These are phyloP conservation scores for Lepidocyrtoides sp. DNA, from an alignment of 2,888 invertebrate genomes.

Conservation along the genomic window DNA sequence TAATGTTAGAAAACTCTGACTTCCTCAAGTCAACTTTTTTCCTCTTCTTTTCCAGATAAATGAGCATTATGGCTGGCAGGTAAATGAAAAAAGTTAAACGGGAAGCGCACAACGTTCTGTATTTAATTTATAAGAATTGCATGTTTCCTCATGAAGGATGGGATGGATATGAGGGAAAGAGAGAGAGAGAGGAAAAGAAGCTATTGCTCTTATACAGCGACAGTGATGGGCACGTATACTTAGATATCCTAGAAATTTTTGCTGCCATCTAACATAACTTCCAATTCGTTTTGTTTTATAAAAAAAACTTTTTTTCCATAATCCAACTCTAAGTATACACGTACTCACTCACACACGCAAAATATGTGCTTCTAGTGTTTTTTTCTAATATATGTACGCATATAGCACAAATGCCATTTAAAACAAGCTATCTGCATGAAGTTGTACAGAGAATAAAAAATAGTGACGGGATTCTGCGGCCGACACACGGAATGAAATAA, in stretches of 20 bases:
- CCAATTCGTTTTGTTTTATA: constrained; percentile 26
- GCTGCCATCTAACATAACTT: not conserved
- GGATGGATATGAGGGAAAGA: too few relatives aligned
- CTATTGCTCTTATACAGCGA: not conserved
- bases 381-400: not conserved
- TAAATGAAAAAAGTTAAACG: constrained; percentile 71
- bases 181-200: not conserved
- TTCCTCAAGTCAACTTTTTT: constrained; percentile 51
- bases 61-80: constrained; percentile 53
- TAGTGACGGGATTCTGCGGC: constrained; percentile 31
- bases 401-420: not conserved
- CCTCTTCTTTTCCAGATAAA: constrained; percentile 22
- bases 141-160: constrained; percentile 21
- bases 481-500: constrained; percentile 54
- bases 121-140: constrained; percentile 66
- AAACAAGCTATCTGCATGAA: constrained; percentile 41
- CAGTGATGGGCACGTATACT: constrained; percentile 36
- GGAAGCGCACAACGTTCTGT: constrained; percentile 44
- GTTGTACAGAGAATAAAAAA: constrained; percentile 36
- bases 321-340: not conserved
- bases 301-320: not conserved
- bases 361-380: not conserved
- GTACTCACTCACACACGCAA: not conserved
- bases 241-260: not conserved
- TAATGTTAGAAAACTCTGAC: constrained; percentile 22